These are phyloP conservation scores for Trilocha varians DNA, from an alignment of 2,888 invertebrate genomes.

Conservation along the genomic window DNA sequence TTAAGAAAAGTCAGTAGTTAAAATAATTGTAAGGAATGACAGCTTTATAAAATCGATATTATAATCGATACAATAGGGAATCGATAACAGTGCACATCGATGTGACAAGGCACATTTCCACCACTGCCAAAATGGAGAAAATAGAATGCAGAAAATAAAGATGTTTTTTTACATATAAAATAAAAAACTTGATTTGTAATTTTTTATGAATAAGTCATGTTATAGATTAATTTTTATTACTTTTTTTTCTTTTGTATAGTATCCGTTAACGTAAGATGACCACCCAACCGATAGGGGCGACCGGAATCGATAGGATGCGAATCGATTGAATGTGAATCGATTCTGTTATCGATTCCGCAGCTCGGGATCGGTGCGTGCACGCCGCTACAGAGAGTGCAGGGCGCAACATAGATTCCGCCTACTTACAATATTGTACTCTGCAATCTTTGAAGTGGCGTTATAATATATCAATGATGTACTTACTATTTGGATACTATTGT, in stretches of 20 bases:
- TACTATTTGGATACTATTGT: conserved; percentile 65
- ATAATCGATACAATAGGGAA: conserved; percentile 39
- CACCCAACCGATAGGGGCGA: conserved; percentile 42
- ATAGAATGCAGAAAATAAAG: conserved; percentile 39
- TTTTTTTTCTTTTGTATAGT: conserved; percentile 60
- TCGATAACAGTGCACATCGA: conserved; percentile 45
- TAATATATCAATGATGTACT: conserved; percentile 52
- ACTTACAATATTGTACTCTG: conserved; percentile 64
- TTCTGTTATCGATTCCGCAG: conserved; percentile 3
- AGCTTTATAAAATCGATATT: conserved; percentile 66
- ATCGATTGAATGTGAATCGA: background rate
- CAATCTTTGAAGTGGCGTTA: conserved; percentile 63
- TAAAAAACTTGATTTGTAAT: conserved; percentile 57
- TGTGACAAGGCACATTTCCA: conserved; percentile 74
- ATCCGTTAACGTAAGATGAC: conserved; percentile 51
- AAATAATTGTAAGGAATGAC: conserved; percentile 60
- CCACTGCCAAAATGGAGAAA: conserved; percentile 66
- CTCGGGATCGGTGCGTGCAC: conserved; percentile 15
- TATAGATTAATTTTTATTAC: conserved; percentile 65
- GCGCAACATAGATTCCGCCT: conserved; percentile 68
- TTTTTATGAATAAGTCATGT: conserved; percentile 66
- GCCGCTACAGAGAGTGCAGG: conserved; percentile 62
- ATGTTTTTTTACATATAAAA: conserved; percentile 36
- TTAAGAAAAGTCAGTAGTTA: conserved; percentile 68
- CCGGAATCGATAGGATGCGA: background rate